Evolutionary conservation across 2,113 vertebrate species (phyloP), one percentile per base, ranked within the genome.

Genomic region (Thunnus maccoyii): DNA sequence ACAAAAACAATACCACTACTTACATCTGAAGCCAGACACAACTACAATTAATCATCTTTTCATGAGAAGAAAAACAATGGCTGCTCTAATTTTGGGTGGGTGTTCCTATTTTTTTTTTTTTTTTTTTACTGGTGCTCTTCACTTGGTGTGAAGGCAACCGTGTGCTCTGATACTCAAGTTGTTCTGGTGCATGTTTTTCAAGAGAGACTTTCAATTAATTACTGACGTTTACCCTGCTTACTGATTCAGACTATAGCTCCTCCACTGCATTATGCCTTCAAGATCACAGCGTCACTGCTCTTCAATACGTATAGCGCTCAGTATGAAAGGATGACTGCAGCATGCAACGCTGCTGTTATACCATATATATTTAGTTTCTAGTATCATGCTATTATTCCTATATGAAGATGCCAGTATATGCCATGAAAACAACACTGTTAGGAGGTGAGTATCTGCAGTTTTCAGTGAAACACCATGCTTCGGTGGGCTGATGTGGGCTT

Each of bases 401-500:
- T 3, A 65, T 62, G 4, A n/a, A 1, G 27, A 76, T n/a, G 12
- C 48, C 50, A 16, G 44, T 70, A 67, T 27, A 6, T 57, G 41
- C 5, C 48, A 46, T 18, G 18, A 58, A 52, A 57, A 71, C 11
- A 81, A 76, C 22, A 41, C 55, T 50, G 48, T 36, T 41, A 73
- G 56, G 71, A 64, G 72, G 14, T 12, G 30, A 63, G 57, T 74
- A 77, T 87, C 68, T 76, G 69, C 51, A 74, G 36, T 83, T 90
- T 91, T 62, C 85, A 85, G 67, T 82, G 22, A 86, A 90, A 88
- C 82, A 61, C 60, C 79, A 80, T 83, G 89, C 84, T 88, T 91
- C 72, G 65, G 72, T 83, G 84, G 86, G 84, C 86, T 87, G 88
- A 93, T 91, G 88, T 88, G 85, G 90, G 91, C 85, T 91, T 86